A percentile compares a stretch with the other conserved stretches of the same genome.
Evolutionary conservation across 1,140 invertebrate genomes (phyloP).

Genomic region (Phthorimaea operculella): DNA sequence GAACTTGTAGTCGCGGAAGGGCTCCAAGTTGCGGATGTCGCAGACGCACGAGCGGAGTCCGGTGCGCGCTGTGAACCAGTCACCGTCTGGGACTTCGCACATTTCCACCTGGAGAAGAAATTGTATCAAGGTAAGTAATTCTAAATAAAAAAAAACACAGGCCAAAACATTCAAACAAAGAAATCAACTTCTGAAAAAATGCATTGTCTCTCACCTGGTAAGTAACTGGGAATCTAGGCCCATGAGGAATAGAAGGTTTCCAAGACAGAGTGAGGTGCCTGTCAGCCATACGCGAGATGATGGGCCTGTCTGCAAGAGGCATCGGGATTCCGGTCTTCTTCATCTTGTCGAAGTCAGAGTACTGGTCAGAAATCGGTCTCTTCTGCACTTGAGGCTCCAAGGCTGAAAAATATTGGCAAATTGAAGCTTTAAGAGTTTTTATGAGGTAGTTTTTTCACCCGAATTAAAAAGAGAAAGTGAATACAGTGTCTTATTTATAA

Average conservation of each 20-base stretch:
- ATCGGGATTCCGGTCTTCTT: constrained; percentile 82
- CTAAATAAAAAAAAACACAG: too few relatives aligned
- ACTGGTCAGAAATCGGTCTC: constrained; percentile 81
- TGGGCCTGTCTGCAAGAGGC: constrained; percentile 86
- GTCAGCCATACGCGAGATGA: constrained; percentile 90
- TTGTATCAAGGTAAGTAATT: too few relatives aligned
- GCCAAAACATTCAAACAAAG: too few relatives aligned
- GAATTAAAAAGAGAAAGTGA: too few relatives aligned
- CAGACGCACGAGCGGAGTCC: constrained; percentile 86
- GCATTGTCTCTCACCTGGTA: constrained; percentile 77
- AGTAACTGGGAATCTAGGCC: constrained; percentile 85
- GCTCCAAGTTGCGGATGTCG: constrained; percentile 85
- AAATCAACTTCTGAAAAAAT: too few relatives aligned
- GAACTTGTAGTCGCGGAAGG: constrained; percentile 92
- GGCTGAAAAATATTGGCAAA: constrained; percentile 53
- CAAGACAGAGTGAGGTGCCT: constrained; percentile 87
- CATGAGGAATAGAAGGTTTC: constrained; percentile 88
- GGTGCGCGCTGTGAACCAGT: constrained; percentile 86
- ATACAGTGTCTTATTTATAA: too few relatives aligned
- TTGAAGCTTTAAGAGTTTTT: too few relatives aligned
- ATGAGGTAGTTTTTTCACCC: too few relatives aligned
- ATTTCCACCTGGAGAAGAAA: constrained; percentile 82
- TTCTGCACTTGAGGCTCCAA: constrained; percentile 74
- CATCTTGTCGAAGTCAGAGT: constrained; percentile 85
- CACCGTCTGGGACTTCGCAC: constrained; percentile 87